Evolutionary conservation across 2,888 invertebrate species (phyloP).

Genomic region (Lasioglossum malachurum): DNA sequence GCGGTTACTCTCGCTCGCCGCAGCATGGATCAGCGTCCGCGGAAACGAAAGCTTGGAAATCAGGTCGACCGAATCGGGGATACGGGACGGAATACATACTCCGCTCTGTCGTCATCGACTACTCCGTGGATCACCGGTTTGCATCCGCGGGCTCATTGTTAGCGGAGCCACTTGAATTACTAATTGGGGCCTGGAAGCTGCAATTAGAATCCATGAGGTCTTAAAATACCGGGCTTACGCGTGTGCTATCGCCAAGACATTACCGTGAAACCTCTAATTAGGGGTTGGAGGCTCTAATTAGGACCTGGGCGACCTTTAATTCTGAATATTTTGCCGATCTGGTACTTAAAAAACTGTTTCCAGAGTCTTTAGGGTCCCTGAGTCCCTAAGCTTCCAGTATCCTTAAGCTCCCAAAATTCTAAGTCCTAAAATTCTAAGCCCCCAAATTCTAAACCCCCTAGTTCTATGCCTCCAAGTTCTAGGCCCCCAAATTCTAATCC

Average conservation of each 20-base stretch:
- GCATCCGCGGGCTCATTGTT: neutral
- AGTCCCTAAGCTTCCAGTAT: too few relatives aligned
- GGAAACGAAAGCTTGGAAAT: neutral
- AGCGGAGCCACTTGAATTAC: neutral
- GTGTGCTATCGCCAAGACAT: neutral
- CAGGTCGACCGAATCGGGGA: neutral
- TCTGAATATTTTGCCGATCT: neutral
- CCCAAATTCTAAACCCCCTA: too few relatives aligned
- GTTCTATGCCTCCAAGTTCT: too few relatives aligned
- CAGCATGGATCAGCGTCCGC: conserved; percentile 14
- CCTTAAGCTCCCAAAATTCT: neutral
- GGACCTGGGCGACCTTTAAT: neutral
- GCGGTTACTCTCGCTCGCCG: conserved; percentile 8
- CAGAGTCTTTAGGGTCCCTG: too few relatives aligned
- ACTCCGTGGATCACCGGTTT: neutral
- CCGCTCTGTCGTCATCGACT: neutral
- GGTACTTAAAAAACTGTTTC: too few relatives aligned
- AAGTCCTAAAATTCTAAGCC: too few relatives aligned
- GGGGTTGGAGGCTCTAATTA: neutral
- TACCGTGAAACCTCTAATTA: neutral
- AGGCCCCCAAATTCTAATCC: too few relatives aligned
- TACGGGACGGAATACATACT: neutral
- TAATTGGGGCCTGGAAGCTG: neutral
- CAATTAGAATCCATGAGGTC: neutral
- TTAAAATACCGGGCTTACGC: neutral